Conservation (phyloP, 2,797 vertebrate genomes). For the Gorsachius magnificus region DNA sequence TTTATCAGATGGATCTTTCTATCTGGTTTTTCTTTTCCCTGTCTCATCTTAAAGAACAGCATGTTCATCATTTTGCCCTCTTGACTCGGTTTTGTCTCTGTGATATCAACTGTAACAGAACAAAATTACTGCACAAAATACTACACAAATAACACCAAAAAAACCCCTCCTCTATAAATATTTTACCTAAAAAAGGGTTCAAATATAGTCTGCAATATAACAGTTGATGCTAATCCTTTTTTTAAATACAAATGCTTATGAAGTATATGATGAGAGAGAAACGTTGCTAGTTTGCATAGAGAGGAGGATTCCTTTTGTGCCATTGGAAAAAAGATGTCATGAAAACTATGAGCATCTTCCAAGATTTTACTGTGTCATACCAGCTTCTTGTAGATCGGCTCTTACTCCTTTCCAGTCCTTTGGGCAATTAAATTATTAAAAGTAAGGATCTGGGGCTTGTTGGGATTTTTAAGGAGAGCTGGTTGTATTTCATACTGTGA, state of each 20-base stretch:
- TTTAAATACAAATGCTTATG: background rate
- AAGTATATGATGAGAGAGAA: background rate
- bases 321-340: background rate
- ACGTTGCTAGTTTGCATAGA: background rate
- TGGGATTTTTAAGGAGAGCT: background rate
- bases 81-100: background rate
- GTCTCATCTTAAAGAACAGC: background rate
- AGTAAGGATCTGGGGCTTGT: background rate
- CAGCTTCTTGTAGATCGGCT: background rate
- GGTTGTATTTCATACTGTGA: background rate
- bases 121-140: background rate
- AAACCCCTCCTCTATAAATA: background rate
- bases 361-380: background rate
- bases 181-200: background rate
- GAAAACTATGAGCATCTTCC: background rate
- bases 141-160: background rate
- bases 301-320: background rate
- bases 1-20: background rate
- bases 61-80: background rate
- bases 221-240: background rate
- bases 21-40: background rate
- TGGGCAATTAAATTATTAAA: background rate
- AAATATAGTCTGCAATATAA: background rate
- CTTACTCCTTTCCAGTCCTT: background rate
- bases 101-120: background rate